Base-by-base conservation (phyloP, 2,113 vertebrate species). In the Platanista minor region DNA sequence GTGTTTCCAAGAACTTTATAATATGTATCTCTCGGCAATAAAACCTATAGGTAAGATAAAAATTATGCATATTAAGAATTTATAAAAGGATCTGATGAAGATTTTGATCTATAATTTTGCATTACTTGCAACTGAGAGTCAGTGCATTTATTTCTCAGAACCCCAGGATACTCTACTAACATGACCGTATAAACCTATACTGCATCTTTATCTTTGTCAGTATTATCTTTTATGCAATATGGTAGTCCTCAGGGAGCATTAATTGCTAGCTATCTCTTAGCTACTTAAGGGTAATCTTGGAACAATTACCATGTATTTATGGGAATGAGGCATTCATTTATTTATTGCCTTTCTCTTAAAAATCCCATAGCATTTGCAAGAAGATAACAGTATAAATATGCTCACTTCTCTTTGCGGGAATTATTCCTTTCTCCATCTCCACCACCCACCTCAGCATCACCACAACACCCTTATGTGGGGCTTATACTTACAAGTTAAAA, bases 341-440 rank as follows among this genome's bases (percentile, higher is more conserved):
- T 97, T 98, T 98, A 67, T 93, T 98, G 95, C 87, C 90, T 80
- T 97, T 97, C 94, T 97, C 81, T 84, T 95, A 87, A 87, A 67
- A 94, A 84, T 93, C 82, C 90, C 78, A 66, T 88, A 92, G 95
- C 77, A 97, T 84, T 94, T 61, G 57, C 71, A 95, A 96, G 85
- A 52, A 86, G 57, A 57, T 96, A 81, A 86, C 8, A 69, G 61
- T 91, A 90, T 25, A 84, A 94, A 87, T 78, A 85, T 74, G 29
- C 83, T 89, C 83, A 94, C 71, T 91, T 67, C 91, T 67, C 93
- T 90, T 94, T 75, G 18, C 6, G 4, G 57, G 64, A 96, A 97
- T 81, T 57, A 81, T 29, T 89, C 23, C 21, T 91, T 90, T 85
- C 52, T 49, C 43, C 6, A 25, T 62, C 13, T 18, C 72, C 2